Percentiles rank a stretch among this genome's conserved stretches.
These are phyloP conservation scores for Oxygymnocypris stewartii DNA, from an alignment of 2,113 vertebrate genomes.

Conservation along the genomic window DNA sequence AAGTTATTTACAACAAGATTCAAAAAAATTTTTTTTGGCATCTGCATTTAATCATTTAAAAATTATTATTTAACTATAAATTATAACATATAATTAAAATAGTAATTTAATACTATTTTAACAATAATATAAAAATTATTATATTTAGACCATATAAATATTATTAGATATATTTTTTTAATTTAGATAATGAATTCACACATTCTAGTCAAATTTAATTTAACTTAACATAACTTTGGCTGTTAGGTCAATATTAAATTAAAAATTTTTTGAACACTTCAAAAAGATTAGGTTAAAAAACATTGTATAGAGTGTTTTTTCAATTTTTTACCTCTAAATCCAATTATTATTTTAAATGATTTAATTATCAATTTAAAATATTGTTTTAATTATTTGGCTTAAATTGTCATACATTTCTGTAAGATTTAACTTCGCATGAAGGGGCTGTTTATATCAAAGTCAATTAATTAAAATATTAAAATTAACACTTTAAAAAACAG, in stretches of 20 bases:
- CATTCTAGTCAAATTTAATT: not conserved
- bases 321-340: not conserved
- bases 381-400: not conserved
- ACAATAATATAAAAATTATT: not conserved
- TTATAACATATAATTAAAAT: not conserved
- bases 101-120: not conserved
- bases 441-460: not conserved
- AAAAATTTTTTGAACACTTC: too few relatives aligned
- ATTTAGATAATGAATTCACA: too few relatives aligned
- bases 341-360: not conserved
- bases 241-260: too few relatives aligned
- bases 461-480: not conserved
- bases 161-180: too few relatives aligned
- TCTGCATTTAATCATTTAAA: not conserved
- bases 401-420: not conserved
- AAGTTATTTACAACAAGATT: not conserved
- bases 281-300: too few relatives aligned
- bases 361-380: not conserved
- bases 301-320: not conserved
- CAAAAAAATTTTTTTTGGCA: not conserved
- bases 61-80: not conserved
- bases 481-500: not conserved
- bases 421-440: not conserved
- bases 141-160: too few relatives aligned
- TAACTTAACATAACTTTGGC: too few relatives aligned